These are phyloP conservation scores for Drosophila sucinea DNA, from an alignment of 1,140 invertebrate genomes.

Conservation along the genomic window DNA sequence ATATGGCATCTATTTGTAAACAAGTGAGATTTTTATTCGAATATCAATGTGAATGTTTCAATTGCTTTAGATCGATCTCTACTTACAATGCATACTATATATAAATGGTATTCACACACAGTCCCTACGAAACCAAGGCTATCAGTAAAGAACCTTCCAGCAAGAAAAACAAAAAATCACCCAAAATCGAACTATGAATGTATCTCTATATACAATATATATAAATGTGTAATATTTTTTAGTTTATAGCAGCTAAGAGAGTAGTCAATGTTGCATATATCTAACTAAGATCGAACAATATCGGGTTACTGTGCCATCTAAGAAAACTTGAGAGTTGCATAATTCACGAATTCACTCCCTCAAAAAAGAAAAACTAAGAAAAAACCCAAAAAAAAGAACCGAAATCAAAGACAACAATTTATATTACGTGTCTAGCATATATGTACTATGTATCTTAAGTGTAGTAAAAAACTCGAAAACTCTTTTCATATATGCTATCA, in stretches of 20 bases:
- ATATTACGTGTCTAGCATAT: not conserved
- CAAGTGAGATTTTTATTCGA: slow-evolving; percentile 48
- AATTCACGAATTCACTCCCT: slow-evolving; percentile 50
- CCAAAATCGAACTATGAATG: slow-evolving; percentile 26
- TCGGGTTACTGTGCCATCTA: slow-evolving; percentile 64
- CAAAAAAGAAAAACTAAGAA: not conserved
- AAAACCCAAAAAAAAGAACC: too few relatives aligned
- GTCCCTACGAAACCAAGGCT: slow-evolving; percentile 56
- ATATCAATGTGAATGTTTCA: slow-evolving; percentile 68
- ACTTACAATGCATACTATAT: slow-evolving; percentile 49
- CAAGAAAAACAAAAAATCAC: slow-evolving; percentile 22
- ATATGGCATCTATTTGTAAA: slow-evolving; percentile 35
- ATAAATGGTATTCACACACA: slow-evolving; percentile 29
- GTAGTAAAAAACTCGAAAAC: not conserved
- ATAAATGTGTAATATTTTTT: slow-evolving; percentile 1
- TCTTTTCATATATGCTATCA: slow-evolving; percentile 5
- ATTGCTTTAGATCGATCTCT: slow-evolving; percentile 51
- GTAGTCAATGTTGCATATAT: slow-evolving; percentile 8
- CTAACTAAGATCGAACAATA: slow-evolving; percentile 25
- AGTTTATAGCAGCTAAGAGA: slow-evolving; percentile 1
- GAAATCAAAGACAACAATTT: not conserved
- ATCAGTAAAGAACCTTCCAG: slow-evolving; percentile 81
- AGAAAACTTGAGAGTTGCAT: slow-evolving; percentile 67
- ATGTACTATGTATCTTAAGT: not conserved
- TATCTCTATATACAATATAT: slow-evolving; percentile 10